Percentiles rank a stretch among this genome's conserved stretches.
Conservation (phyloP, 2,113 vertebrate species). For the Toxotes chatareus region DNA sequence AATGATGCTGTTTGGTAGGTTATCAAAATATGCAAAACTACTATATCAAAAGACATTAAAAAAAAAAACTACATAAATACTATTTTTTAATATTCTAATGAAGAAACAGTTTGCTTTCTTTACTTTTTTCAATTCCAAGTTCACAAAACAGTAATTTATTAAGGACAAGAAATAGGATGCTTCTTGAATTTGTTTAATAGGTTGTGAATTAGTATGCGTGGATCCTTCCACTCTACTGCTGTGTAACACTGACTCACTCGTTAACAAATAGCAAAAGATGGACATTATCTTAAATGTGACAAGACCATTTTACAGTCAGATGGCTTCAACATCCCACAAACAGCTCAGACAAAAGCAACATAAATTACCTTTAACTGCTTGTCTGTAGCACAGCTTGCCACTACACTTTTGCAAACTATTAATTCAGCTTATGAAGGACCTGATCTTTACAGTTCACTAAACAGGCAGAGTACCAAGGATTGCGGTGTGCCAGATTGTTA, state of each 20-base stretch:
- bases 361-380: conserved; percentile 4
- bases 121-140: neutral
- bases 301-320: neutral
- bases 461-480: neutral
- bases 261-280: neutral
- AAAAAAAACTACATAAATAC: neutral
- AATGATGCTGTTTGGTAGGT: neutral
- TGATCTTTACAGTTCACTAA: conserved; percentile 35
- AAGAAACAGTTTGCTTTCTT: neutral
- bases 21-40: neutral
- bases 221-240: neutral
- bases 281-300: neutral
- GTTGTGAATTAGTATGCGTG: neutral
- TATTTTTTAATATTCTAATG: neutral
- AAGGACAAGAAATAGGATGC: neutral
- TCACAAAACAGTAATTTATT: neutral
- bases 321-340: conserved; percentile 9
- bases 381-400: conserved; percentile 3
- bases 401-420: conserved; percentile 43
- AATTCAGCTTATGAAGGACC: conserved; percentile 7
- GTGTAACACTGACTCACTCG: neutral
- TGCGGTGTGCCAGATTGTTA: conserved; percentile 27
- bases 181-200: neutral
- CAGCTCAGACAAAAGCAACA: conserved; percentile 6
- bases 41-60: neutral